phyloP scores from a whole-genome alignment of 2,888 invertebrate species.

The Chloroclystis v-ata region DNA sequence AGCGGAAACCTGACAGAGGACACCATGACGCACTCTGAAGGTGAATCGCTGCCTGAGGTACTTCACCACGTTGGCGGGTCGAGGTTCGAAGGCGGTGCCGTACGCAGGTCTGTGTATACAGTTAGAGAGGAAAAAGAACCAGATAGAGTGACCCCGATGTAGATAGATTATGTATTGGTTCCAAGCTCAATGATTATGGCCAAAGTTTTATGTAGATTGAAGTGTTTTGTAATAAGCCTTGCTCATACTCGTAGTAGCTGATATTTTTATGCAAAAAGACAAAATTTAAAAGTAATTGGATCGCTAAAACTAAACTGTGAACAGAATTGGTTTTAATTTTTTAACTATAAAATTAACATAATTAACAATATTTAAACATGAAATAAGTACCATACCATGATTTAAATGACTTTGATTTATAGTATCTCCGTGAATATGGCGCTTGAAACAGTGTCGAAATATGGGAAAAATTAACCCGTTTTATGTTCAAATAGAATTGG shows the following conservation, averaged over 20 bases:
- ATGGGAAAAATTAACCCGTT: no score
- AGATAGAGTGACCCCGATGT: constrained; percentile 60
- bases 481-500: no score
- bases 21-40: constrained; percentile 62
- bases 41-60: constrained; percentile 69
- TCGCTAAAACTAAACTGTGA: no score
- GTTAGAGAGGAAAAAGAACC: constrained; percentile 62
- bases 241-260: background rate
- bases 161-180: constrained; percentile 32
- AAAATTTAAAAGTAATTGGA: background rate
- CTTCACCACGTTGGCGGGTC: constrained; percentile 63
- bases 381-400: no score
- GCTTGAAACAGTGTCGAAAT: no score
- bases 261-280: constrained; percentile 1
- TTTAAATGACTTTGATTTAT: no score
- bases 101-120: constrained; percentile 63
- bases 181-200: constrained; percentile 27
- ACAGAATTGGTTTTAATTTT: no score
- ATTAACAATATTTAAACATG: no score
- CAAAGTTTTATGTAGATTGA: constrained; percentile 29
- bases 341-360: no score
- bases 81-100: constrained; percentile 57
- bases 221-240: constrained; percentile 1
- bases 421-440: no score
- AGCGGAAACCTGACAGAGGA: constrained; percentile 65